Evolutionary conservation across 2,888 invertebrate species (phyloP).

Genomic region (Crematogaster levior): DNA sequence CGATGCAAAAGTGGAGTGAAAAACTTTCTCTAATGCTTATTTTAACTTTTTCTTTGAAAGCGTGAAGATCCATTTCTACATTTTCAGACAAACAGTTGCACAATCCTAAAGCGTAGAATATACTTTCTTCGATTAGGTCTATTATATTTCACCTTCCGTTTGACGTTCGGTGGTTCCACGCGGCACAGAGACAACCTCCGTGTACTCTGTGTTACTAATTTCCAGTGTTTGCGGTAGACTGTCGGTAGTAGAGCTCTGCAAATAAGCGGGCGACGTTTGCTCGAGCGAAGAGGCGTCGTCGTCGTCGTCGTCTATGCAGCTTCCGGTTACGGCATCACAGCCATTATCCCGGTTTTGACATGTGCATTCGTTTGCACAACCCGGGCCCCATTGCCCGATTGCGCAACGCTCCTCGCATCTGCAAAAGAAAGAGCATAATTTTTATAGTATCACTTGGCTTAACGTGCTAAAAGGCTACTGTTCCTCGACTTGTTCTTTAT

Average conservation of each 20-base stretch:
- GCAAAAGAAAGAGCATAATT: background rate
- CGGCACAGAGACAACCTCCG: background rate
- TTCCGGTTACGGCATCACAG: conserved; percentile 87
- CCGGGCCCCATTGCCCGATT: conserved; percentile 90
- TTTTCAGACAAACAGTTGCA: conserved; percentile 10
- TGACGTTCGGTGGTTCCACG: conserved; percentile 33
- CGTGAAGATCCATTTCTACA: background rate
- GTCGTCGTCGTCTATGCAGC: conserved; percentile 84
- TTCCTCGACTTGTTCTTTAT: background rate
- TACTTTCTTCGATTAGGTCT: background rate
- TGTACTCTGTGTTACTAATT: background rate
- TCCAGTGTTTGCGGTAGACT: conserved; percentile 19
- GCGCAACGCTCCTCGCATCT: conserved; percentile 87
- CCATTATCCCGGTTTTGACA: conserved; percentile 87
- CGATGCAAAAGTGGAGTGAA: background rate
- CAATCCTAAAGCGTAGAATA: conserved; percentile 20
- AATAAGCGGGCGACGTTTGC: conserved; percentile 13
- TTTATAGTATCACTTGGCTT: conserved; percentile 1
- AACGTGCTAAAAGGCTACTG: no score
- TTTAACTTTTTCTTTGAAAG: conserved; percentile 12
- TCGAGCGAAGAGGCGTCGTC: conserved; percentile 8
- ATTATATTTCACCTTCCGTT: conserved; percentile 41
- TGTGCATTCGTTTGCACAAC: conserved; percentile 88
- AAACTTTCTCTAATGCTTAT: background rate
- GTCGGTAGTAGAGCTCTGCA: conserved; percentile 14